Evolutionary conservation across 2,797 vertebrate genomes (phyloP), one percentile per base, ranked within the genome.

Genomic region (Decapterus maruadsi): DNA sequence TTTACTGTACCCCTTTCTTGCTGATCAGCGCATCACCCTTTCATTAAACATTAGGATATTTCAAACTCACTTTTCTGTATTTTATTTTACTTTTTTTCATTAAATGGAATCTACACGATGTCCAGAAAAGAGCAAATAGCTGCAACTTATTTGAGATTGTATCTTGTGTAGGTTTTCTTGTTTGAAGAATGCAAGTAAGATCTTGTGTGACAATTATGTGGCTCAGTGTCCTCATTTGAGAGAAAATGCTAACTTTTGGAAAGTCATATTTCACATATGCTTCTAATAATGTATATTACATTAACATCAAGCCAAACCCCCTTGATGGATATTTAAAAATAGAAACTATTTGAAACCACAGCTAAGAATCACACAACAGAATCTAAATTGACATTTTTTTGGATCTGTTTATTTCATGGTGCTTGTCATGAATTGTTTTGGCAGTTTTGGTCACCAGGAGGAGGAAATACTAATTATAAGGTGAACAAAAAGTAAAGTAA

Each of bases 11-110:
- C 92, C 91, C 75, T 89, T 91, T 87, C 78, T 87, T 91, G 90
- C 91, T 95, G 93, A 94, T 95, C 93, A 93, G 88, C 87, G 90
- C 90, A 85, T 91, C 91, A 94, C 87, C 87, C 87, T 93, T 92
- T 95, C 93, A 96, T 96, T 96, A 96, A 96, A 96, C 91, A 87
- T 93, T 95, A 96, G 95, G 93, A 94, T 92, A 92, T 95, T 95
- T 95, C 87, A 93, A 95, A 94, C 91, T 85, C 85, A 72, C 79
- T 78, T 90, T 93, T 93, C 91, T 94, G 90, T 94, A 92, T 90
- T 86, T 91, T 92, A 90, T 93, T 94, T 95, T 88, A 64, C 64
- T 76, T 84, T 93, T 36, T 83, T 84, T 84, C 78, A 84, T 89
- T 81, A 86, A 92, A 90, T 73, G 60, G 56, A 90, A 90, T 87